A percentile compares a stretch with the other conserved stretches of the same genome.
Evolutionary conservation across 2,113 vertebrate genomes (phyloP).

Genomic region (Petrocephalus zakoni): DNA sequence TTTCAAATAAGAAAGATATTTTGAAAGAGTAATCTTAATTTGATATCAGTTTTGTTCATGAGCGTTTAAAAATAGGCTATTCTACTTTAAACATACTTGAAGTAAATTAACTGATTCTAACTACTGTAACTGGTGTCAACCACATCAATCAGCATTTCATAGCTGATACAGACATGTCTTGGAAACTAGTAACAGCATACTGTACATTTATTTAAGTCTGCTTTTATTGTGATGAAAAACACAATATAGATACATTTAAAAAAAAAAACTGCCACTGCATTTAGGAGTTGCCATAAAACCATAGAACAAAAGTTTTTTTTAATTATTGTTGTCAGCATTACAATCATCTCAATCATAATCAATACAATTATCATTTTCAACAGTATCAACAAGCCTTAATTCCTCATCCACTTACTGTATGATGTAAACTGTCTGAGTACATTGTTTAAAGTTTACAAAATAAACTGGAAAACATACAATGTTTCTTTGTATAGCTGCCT

Average conservation of each 20-base stretch:
- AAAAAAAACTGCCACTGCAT: neutral
- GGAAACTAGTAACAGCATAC: neutral
- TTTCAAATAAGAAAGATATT: neutral
- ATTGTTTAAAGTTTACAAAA: constrained; percentile 4
- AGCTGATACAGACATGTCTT: neutral
- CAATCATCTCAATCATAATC: neutral
- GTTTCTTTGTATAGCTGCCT: constrained; percentile 19
- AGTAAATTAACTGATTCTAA: neutral
- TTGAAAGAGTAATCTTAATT: neutral
- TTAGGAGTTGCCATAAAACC: constrained; percentile 9
- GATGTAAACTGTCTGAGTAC: neutral
- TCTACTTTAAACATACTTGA: neutral
- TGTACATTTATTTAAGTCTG: constrained; percentile 1
- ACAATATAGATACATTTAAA: constrained; percentile 6
- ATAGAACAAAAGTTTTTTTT: neutral
- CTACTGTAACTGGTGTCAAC: neutral
- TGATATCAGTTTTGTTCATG: neutral
- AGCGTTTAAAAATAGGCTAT: neutral
- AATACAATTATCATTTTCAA: neutral
- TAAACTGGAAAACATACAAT: constrained; percentile 10
- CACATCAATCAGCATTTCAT: neutral
- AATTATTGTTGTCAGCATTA: neutral
- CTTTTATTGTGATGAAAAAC: constrained; percentile 18
- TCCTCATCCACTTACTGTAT: neutral
- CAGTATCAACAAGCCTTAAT: neutral